Conservation (phyloP, 2,797 vertebrate species). For the Melanotaenia nigrans region DNA sequence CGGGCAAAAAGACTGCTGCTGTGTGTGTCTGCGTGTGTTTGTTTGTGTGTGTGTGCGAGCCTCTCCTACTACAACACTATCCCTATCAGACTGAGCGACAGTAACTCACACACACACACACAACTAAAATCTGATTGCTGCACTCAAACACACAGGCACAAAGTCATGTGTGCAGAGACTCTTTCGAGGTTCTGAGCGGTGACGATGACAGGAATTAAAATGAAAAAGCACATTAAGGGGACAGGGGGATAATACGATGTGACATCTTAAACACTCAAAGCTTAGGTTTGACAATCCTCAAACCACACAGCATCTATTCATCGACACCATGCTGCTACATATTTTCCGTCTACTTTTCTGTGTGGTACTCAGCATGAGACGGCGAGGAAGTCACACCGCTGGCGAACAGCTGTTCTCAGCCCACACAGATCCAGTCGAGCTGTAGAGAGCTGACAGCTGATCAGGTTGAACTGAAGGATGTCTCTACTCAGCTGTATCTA, state of each 20-base stretch:
- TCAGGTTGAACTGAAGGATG: slow-evolving; percentile 75
- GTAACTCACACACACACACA: slow-evolving; percentile 27
- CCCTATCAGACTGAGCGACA: slow-evolving; percentile 74
- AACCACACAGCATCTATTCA: slow-evolving; percentile 42
- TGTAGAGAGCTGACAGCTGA: slow-evolving; percentile 74
- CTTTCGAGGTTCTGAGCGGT: slow-evolving; percentile 32
- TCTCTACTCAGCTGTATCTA: slow-evolving; percentile 69
- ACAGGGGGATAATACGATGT: slow-evolving; percentile 58
- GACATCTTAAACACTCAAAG: slow-evolving; percentile 63
- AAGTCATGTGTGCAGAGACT: not conserved
- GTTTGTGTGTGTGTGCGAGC: slow-evolving; percentile 30
- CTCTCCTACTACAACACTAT: slow-evolving; percentile 52
- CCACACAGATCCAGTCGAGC: slow-evolving; percentile 65
- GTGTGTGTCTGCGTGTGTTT: slow-evolving; percentile 21
- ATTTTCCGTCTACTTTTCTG: slow-evolving; percentile 36
- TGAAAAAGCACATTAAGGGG: slow-evolving; percentile 59
- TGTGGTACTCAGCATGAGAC: slow-evolving; percentile 25
- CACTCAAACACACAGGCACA: slow-evolving; percentile 9
- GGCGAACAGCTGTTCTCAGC: slow-evolving; percentile 71
- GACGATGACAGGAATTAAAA: slow-evolving; percentile 72
- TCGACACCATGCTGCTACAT: slow-evolving; percentile 27
- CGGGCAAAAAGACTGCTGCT: slow-evolving; percentile 44
- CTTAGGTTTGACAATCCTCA: slow-evolving; percentile 46
- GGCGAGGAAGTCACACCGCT: slow-evolving; percentile 34
- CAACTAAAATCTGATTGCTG: slow-evolving; percentile 2